Percentiles rank a stretch among this genome's conserved stretches.
phyloP scores from a whole-genome alignment of 2,888 invertebrate species.

The Acheta domesticus region DNA sequence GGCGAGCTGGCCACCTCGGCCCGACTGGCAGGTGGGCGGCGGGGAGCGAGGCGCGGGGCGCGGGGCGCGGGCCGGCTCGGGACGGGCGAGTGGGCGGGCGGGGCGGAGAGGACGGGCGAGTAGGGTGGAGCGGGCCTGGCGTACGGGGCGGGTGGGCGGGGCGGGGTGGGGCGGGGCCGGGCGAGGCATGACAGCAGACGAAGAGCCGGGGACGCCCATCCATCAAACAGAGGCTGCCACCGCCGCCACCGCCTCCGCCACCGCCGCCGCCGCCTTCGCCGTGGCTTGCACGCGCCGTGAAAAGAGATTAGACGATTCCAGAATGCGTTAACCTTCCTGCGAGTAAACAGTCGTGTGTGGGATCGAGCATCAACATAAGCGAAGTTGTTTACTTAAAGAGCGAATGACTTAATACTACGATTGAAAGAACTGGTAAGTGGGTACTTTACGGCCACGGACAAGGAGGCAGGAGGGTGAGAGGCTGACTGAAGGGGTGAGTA shows the following conservation, averaged over 20 bases:
- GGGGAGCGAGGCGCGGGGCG: too few species aligned
- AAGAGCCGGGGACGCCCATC: neutral
- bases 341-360: too few species aligned
- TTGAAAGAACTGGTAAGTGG: too few species aligned
- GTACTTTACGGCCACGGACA: too few species aligned
- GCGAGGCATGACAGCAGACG: neutral
- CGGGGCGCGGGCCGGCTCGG: too few species aligned
- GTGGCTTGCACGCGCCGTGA: neutral
- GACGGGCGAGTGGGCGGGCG: too few species aligned
- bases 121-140: neutral
- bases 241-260: neutral
- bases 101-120: neutral
- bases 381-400: too few species aligned
- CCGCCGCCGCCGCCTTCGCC: neutral
- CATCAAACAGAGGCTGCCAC: neutral
- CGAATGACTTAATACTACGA: too few species aligned
- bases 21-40: too few species aligned
- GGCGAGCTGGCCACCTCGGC: neutral
- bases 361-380: too few species aligned
- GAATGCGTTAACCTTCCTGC: neutral
- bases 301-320: neutral
- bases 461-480: too few species aligned
- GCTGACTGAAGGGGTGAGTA: too few species aligned
- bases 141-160: neutral
- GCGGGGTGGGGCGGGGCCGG: neutral